Conservation (phyloP, 2,888 invertebrate genomes). For the Ptychoptera albimana region DNA sequence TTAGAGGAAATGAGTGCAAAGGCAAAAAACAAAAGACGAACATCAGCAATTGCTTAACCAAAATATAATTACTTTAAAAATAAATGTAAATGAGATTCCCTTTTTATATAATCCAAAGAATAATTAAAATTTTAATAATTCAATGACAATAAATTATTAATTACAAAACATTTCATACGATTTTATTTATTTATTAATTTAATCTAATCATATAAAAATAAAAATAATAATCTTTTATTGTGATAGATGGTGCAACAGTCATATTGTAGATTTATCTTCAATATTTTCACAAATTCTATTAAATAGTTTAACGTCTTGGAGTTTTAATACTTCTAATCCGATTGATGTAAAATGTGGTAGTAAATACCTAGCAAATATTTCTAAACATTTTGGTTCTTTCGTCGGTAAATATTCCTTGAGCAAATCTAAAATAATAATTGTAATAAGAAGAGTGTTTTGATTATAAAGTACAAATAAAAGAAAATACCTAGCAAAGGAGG, state of each 20-base stretch:
- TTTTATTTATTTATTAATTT: too few species aligned
- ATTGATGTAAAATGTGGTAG: constrained; percentile 70
- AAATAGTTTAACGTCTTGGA: constrained; percentile 43
- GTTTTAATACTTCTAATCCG: constrained; percentile 73
- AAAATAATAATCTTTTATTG: too few species aligned
- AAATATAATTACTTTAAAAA: too few species aligned
- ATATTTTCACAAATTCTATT: background rate
- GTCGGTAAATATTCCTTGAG: constrained; percentile 38
- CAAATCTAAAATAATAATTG: constrained; percentile 38
- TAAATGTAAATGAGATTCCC: too few species aligned
- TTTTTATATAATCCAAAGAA: too few species aligned
- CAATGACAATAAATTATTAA: too few species aligned
- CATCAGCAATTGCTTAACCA: too few species aligned
- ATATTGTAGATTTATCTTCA: background rate
- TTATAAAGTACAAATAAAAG: constrained; percentile 1
- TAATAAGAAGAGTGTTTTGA: constrained; percentile 8
- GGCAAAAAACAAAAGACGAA: too few species aligned
- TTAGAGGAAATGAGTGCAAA: constrained; percentile 25
- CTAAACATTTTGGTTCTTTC: constrained; percentile 48
- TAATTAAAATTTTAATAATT: too few species aligned
- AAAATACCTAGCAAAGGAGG: constrained; percentile 61
- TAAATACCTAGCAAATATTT: constrained; percentile 84
- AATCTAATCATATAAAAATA: too few species aligned
- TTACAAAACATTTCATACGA: too few species aligned
- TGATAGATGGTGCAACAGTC: too few species aligned